Base-by-base conservation (phyloP, 1,140 invertebrate species). In the Zophobas morio region DNA sequence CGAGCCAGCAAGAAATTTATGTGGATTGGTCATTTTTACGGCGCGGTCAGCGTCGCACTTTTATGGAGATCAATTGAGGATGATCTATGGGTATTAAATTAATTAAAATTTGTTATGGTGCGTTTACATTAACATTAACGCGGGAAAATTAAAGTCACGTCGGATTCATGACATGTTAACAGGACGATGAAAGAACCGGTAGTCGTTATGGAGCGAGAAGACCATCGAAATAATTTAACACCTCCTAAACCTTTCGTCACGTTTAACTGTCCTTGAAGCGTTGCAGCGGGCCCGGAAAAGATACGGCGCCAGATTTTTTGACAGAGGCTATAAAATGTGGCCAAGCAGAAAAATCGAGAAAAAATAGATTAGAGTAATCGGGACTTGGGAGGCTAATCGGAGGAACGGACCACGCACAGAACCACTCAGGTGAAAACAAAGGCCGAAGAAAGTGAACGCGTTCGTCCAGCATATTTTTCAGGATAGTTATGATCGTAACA, bases 141-240 rank as follows among this genome's bases (percentile, higher is more conserved):
- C 20, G 2, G 3, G 33, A 6, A 3, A 56, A 56, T 63, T 63
- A 63, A 63, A 2, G 20, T 4, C 4, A 20, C 20, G 20, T 20
- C 20, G 20, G 20, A 51, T 51, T 51, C 49, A 54, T 36, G 60
- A 40, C 37, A 42, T 42, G 60, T 66, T 60, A 60, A 60, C 34
- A 60, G 6, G 60, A 42, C 60, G 60, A 66, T 42, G 60, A 66
- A 66, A 66, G 60, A 66, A 66, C 56, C 56, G 56, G 56, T 60
- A 42, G 60, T 42, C 8, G 57, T 4, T 34, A 36, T 42, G 60
- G 39, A 36, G 35, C 60, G 53, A 66, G 3, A 60, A 66, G 60
- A 66, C 60, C 60, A 42, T 66, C 60, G 60, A 66, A 66, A 66
- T 66, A 66, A 66, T 66, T 66, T 66, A 47, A 66, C 60, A 66